Evolutionary conservation across 92 coral and sea anemone genomes (phyloP), one percentile per base, ranked within the genome.

Genomic region (Parazoanthus darwini): DNA sequence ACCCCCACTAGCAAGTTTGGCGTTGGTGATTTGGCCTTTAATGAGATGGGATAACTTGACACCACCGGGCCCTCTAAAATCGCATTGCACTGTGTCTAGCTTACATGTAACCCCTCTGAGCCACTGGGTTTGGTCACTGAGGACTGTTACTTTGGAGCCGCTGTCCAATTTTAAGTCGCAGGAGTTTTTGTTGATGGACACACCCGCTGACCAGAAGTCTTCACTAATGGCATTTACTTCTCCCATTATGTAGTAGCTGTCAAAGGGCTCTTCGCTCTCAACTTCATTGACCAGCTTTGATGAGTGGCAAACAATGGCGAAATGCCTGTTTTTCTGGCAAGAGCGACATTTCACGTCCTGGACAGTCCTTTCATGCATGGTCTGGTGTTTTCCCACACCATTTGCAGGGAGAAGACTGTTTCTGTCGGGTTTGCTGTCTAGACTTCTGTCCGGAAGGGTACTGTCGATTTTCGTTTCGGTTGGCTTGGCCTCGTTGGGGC

Each of bases 1-100:
- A 13, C 78, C 73, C 23, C 29, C 73, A 16, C 23, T 5, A 8
- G 23, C 0, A 66, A 66, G 29, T 66, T 16, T 16, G 18, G 78
- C 44, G 44, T 74, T 74, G 18, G 78, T 74, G 78, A 74, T 74
- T 37, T 74, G 78, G 26, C 78, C 78, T 18, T 36, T 74, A 37
- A 74, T 23, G 18, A 74, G 43, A 37, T 74, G 78, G 56, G 56
- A 50, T 50, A 50, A 10, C 56, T 50, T 50, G 56, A 50, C 56
- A 50, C 56, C 56, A 50, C 56, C 56, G 56, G 56, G 78, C 38
- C 78, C 78, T 15, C 78, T 29, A 74, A 74, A 74, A 9, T 74
- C 78, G 35, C 78, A 25, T 26, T 29, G 3, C 35, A 74, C 35
- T 26, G 3, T 74, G 43, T 74, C 78, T 29, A 29, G 33, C 33